These are phyloP conservation scores for Bursaphelenchus okinawaensis DNA, from an alignment of 2,888 invertebrate genomes.

Conservation along the genomic window DNA sequence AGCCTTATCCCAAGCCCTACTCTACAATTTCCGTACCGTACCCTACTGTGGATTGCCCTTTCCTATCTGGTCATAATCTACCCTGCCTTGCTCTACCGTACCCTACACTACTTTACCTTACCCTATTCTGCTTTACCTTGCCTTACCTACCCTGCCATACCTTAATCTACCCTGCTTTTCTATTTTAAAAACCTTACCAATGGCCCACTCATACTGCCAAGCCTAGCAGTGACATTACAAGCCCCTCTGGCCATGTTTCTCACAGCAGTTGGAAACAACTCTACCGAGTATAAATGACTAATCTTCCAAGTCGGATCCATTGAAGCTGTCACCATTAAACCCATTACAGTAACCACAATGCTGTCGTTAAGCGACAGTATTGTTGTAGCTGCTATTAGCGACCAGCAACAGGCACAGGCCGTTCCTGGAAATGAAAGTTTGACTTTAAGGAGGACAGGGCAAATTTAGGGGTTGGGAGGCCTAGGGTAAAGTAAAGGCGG, in stretches of 20 bases:
- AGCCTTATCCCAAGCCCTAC: too few species aligned
- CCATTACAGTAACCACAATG: slow-evolving; percentile 25
- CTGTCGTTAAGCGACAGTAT: slow-evolving; percentile 1
- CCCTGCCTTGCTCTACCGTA: background rate
- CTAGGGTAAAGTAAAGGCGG: too few species aligned
- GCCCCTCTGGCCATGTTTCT: slow-evolving; percentile 50
- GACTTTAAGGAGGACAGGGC: too few species aligned
- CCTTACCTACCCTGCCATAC: background rate
- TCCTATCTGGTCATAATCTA: background rate
- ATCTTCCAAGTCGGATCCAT: slow-evolving; percentile 55
- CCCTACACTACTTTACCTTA: background rate
- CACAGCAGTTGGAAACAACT: slow-evolving; percentile 42
- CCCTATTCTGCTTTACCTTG: too few species aligned
- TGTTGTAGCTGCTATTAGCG: background rate
- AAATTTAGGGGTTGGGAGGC: too few species aligned
- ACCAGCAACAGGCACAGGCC: slow-evolving; percentile 22
- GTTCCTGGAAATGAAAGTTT: too few species aligned
- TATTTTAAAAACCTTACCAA: slow-evolving; percentile 25
- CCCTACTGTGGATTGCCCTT: too few species aligned
- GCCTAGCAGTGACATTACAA: slow-evolving; percentile 44
- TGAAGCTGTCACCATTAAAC: slow-evolving; percentile 36
- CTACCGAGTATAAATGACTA: slow-evolving; percentile 50
- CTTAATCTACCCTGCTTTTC: background rate
- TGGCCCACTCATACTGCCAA: slow-evolving; percentile 47
- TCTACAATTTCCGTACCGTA: too few species aligned